Evolutionary conservation across 2,113 vertebrate species (phyloP).

Genomic region (Ciconia stormi): DNA sequence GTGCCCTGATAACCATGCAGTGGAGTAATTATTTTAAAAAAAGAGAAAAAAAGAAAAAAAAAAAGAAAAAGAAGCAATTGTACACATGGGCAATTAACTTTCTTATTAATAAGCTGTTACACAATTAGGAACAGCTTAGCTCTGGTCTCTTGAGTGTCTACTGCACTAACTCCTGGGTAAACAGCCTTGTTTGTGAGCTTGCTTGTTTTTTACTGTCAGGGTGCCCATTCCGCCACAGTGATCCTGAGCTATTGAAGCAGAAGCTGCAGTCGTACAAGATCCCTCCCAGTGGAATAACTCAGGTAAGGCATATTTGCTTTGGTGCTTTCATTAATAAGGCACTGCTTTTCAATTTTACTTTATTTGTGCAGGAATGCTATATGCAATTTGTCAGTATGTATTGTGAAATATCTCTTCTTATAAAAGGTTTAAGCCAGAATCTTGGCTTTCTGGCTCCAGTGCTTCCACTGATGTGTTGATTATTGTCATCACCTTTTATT

Average conservation of each 20-base stretch:
- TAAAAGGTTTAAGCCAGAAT: background rate
- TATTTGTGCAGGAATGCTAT: background rate
- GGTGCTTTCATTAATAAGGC: background rate
- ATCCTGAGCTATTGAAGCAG: slow-evolving; percentile 92
- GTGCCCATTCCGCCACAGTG: slow-evolving; percentile 95
- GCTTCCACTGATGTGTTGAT: background rate
- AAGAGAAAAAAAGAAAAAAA: background rate
- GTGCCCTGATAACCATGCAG: slow-evolving; percentile 38
- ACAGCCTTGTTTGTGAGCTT: slow-evolving; percentile 49
- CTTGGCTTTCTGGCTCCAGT: background rate
- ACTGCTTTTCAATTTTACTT: background rate
- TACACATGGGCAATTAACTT: slow-evolving; percentile 66
- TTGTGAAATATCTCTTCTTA: background rate
- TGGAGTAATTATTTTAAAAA: slow-evolving; percentile 17
- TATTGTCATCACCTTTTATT: background rate
- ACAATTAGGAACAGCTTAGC: slow-evolving; percentile 61
- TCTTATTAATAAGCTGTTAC: slow-evolving; percentile 71
- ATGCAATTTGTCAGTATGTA: background rate
- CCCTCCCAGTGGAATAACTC: slow-evolving; percentile 81
- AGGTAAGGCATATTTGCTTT: slow-evolving; percentile 78
- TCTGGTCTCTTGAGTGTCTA: slow-evolving; percentile 36
- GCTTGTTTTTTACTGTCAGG: slow-evolving; percentile 74
- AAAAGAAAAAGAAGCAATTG: slow-evolving; percentile 11
- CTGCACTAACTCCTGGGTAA: slow-evolving; percentile 37
- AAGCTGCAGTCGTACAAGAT: slow-evolving; percentile 92